Conservation (phyloP, 2,113 vertebrate genomes). For the Sinocyclocheilus grahami region DNA sequence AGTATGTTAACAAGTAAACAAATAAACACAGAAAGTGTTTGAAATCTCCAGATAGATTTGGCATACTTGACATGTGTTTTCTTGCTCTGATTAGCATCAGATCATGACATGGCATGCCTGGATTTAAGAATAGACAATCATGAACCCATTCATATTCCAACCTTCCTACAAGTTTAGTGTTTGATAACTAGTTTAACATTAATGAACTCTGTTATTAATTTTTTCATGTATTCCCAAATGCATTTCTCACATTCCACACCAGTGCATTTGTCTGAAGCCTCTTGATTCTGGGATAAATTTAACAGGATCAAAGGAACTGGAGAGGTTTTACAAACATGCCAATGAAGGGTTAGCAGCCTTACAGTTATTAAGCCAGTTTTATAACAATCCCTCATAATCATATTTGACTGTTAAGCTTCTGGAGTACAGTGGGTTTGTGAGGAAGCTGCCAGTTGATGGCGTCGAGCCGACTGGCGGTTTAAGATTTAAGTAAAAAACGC, state of each 20-base stretch:
- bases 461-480: not conserved
- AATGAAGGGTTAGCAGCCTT: not conserved
- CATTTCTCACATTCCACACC: conserved; percentile 11
- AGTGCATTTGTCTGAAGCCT: conserved; percentile 16
- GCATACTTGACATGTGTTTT: conserved; percentile 41
- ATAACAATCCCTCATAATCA: conserved; percentile 8
- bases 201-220: not conserved
- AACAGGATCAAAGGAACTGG: conserved; percentile 3
- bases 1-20: not conserved
- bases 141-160: not conserved
- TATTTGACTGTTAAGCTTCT: not conserved
- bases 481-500: not conserved
- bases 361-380: conserved; percentile 30
- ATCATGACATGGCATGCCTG: conserved; percentile 31
- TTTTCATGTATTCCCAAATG: not conserved
- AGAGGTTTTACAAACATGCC: conserved; percentile 15
- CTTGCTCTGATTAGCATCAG: conserved; percentile 49
- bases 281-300: conserved; percentile 29
- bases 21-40: not conserved
- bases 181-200: not conserved
- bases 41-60: conserved; percentile 32
- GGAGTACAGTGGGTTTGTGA: not conserved
- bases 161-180: not conserved
- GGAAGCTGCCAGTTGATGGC: conserved; percentile 1
- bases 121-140: conserved; percentile 23